Evolutionary conservation across 2,113 vertebrate species (phyloP).

Genomic region (Porphyrio hochstetteri): DNA sequence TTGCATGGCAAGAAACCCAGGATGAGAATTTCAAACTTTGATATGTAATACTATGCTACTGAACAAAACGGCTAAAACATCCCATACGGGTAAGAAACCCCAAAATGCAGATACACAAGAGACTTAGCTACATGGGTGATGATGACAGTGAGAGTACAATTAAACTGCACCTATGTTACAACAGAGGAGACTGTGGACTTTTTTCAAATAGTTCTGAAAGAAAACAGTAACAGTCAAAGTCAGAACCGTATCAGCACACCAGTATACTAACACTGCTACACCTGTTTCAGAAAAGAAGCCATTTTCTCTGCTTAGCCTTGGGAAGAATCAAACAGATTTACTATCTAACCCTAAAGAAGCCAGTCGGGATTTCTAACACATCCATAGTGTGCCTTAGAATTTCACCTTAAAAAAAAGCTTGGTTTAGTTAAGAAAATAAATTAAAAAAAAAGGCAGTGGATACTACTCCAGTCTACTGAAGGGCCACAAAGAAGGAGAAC

Average conservation of each 20-base stretch:
- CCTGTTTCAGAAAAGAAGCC: not conserved
- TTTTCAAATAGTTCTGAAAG: not conserved
- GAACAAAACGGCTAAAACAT: not conserved
- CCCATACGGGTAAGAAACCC: not conserved
- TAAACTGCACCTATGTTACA: not conserved
- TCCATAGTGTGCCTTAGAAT: not conserved
- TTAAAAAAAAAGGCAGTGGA: not conserved
- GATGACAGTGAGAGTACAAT: not conserved
- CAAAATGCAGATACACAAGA: not conserved
- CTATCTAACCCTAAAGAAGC: not conserved
- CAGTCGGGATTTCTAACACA: not conserved
- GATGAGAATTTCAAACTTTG: not conserved
- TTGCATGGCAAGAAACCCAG: not conserved
- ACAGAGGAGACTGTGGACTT: not conserved
- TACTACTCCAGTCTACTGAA: not conserved
- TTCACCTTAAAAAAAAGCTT: not conserved
- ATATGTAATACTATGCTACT: not conserved
- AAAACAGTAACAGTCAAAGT: not conserved
- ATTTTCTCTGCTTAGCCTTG: not conserved
- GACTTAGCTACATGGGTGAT: not conserved
- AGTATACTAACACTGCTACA: not conserved
- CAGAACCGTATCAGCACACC: not conserved
- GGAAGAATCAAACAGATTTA: not conserved
- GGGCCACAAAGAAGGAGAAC: not conserved
- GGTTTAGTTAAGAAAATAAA: not conserved